These are phyloP conservation scores for Chorisops tibialis DNA, from an alignment of 2,888 invertebrate genomes.

Conservation along the genomic window DNA sequence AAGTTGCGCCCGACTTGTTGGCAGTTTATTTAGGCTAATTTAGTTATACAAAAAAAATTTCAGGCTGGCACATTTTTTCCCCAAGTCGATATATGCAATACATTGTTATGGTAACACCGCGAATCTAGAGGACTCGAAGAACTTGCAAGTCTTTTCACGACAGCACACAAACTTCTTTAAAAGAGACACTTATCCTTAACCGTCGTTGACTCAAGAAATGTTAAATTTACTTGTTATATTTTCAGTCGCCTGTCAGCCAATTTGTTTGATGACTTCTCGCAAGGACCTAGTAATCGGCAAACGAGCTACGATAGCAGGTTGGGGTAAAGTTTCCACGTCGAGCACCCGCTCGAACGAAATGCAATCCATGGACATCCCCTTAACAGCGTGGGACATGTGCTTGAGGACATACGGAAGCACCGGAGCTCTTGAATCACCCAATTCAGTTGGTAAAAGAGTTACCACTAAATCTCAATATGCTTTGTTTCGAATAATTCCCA, in stretches of 20 bases:
- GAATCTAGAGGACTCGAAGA: too few relatives aligned
- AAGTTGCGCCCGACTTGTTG: too few relatives aligned
- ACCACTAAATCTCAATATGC: background rate
- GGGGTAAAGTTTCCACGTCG: slow-evolving; percentile 64
- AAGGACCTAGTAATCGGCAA: slow-evolving; percentile 50
- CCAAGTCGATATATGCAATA: too few relatives aligned
- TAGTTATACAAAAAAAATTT: too few relatives aligned
- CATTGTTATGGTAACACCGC: too few relatives aligned
- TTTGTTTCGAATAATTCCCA: background rate
- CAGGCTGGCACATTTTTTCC: too few relatives aligned
- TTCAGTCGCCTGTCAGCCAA: slow-evolving; percentile 73
- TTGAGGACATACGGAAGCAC: slow-evolving; percentile 65
- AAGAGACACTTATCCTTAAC: too few relatives aligned
- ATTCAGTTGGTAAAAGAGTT: slow-evolving; percentile 43
- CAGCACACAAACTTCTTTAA: too few relatives aligned
- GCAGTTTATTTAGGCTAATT: too few relatives aligned
- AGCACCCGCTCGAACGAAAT: slow-evolving; percentile 56
- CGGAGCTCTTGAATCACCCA: slow-evolving; percentile 57
- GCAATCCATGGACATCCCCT: slow-evolving; percentile 67
- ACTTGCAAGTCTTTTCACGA: too few relatives aligned
- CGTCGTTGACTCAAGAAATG: too few relatives aligned
- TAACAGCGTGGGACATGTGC: slow-evolving; percentile 65
- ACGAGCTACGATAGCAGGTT: slow-evolving; percentile 50
- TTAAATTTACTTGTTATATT: too few relatives aligned
- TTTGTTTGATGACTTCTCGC: slow-evolving; percentile 59